A percentile compares a stretch with the other conserved stretches of the same genome.
These are phyloP conservation scores for Pristionchus arcanus DNA, from an alignment of 2,888 invertebrate genomes.

Conservation along the genomic window DNA sequence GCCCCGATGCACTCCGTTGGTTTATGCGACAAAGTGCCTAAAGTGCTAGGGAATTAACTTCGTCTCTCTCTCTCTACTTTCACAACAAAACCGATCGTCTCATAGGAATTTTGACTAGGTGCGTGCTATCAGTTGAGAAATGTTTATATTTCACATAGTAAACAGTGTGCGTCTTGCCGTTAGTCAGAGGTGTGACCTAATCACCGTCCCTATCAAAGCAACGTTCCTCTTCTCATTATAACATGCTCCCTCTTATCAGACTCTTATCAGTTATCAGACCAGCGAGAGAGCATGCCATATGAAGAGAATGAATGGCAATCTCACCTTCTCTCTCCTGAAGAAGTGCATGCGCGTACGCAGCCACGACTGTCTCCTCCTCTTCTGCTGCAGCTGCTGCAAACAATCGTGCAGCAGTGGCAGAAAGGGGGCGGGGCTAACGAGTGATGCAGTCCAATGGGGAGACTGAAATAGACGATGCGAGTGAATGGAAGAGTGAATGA, in stretches of 20 bases:
- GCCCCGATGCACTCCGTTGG: not conserved
- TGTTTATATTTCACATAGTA: not conserved
- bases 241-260: not conserved
- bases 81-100: not conserved
- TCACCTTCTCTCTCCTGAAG: conserved; percentile 26
- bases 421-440: not conserved
- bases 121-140: not conserved
- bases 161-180: not conserved
- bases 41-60: not conserved
- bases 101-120: conserved; percentile 1
- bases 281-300: not conserved
- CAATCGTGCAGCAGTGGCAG: conserved; percentile 11
- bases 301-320: not conserved
- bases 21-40: not conserved
- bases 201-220: not conserved
- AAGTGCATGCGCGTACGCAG: conserved; percentile 11
- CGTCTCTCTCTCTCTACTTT: not conserved
- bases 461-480: conserved; percentile 5
- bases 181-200: not conserved
- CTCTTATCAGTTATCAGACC: too few relatives aligned
- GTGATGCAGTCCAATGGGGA: not conserved
- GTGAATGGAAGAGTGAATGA: not conserved
- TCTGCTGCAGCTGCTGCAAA: not conserved
- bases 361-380: not conserved
- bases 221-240: not conserved